Evolutionary conservation across 2,797 vertebrate genomes (phyloP).

Genomic region (Enteromius trimaculatus): DNA sequence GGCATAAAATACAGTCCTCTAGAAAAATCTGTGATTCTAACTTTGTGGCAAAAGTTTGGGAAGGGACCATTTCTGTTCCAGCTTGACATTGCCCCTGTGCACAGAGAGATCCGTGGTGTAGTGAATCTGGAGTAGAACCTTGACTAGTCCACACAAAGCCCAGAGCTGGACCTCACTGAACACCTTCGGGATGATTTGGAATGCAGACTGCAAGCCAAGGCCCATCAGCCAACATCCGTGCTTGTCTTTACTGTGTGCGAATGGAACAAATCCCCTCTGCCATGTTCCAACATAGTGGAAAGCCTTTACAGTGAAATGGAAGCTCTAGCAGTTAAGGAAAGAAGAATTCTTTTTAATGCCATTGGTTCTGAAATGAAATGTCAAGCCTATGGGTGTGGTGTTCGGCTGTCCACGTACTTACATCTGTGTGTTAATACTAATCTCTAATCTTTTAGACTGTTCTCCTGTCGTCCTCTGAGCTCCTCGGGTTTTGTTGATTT

Average conservation of each 20-base stretch:
- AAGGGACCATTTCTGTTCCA: not conserved
- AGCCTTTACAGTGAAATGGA: not conserved
- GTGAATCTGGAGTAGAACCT: not conserved
- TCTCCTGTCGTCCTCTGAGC: not conserved
- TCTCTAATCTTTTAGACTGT: slow-evolving; percentile 2
- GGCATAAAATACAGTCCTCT: not conserved
- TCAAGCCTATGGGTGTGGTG: not conserved
- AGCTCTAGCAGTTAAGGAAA: not conserved
- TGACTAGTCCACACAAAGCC: slow-evolving; percentile 6
- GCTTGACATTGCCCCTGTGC: not conserved
- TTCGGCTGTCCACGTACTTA: not conserved
- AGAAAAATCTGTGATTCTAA: not conserved
- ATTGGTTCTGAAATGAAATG: not conserved
- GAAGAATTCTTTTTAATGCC: not conserved
- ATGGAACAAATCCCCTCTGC: not conserved
- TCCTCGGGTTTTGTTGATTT: slow-evolving; percentile 29
- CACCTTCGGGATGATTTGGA: slow-evolving; percentile 9
- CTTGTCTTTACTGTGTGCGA: not conserved
- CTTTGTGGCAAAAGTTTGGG: not conserved
- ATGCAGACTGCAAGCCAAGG: slow-evolving; percentile 1
- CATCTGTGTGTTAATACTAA: not conserved
- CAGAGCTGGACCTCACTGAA: not conserved
- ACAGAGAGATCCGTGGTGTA: not conserved
- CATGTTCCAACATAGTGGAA: not conserved
- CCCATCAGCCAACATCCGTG: slow-evolving; percentile 8